Base-by-base conservation (phyloP, 2,113 vertebrate genomes). In the Oophaga pumilio region DNA sequence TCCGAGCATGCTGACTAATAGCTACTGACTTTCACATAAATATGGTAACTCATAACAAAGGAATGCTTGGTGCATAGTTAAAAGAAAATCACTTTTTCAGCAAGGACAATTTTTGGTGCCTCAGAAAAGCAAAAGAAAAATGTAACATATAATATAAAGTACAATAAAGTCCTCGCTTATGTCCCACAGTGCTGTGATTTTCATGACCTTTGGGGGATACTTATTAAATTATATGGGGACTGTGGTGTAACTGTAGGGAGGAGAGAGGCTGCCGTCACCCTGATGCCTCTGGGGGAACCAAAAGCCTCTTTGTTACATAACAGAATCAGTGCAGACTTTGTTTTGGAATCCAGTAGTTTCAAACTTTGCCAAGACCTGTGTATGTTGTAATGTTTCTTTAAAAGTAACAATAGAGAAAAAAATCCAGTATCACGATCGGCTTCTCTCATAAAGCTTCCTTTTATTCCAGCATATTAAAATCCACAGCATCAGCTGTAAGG, bases 1-100 rank as follows among this genome's bases (percentile, higher is more conserved):
- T 77, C 74, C 76, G 74, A 64, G 84, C 74, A 77, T 15, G 49
- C 74, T 86, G 84, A 86, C 74, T 86, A 77, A 85, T 77, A 49
- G 57, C 43, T 56, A 86, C 49, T 77, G 43, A 77, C 60, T 50
- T 86, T 64, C 74, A 78, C 22, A 66, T 53, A 86, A 77, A 77
- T 76, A 62, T 77, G 60, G 74, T 26, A 86, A 86, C 74, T 86
- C 84, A 86, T 86, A 86, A 66, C 74, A 52, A 28, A 66, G 84
- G 84, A 86, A 77, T 86, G 84, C 74, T 76, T 20, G 59, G 18
- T 28, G 74, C 43, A 86, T 64, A n/a, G 13, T 78, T 62, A 24
- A 76, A 74, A 86, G 74, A 86, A 78, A 64, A 43, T 85, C 66
- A 73, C 24, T 73, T 74, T 84, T 66, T 53, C 53, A 20, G 52